Percentiles rank a stretch among this genome's conserved stretches.
These are phyloP conservation scores for Thecocarcelia acutangulata DNA, from an alignment of 2,888 invertebrate species.

Conservation along the genomic window DNA sequence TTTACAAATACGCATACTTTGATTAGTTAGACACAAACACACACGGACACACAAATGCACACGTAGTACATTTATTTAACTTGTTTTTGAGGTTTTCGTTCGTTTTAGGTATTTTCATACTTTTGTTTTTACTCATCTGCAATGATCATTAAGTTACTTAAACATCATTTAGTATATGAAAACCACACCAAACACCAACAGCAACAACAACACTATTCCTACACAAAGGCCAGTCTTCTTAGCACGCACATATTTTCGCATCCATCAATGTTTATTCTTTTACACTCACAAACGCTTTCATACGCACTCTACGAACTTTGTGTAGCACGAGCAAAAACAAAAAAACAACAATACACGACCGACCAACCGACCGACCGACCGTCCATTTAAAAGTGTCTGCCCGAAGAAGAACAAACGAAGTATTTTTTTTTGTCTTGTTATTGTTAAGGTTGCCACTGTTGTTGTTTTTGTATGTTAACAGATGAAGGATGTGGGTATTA, in stretches of 20 bases:
- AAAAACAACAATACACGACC: slow-evolving; percentile 10
- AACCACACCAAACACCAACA: slow-evolving; percentile 15
- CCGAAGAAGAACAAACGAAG: slow-evolving; percentile 51
- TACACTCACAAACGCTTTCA: background rate
- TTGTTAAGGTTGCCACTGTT: slow-evolving; percentile 14
- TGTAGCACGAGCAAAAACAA: slow-evolving; percentile 42
- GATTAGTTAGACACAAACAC: slow-evolving; percentile 4
- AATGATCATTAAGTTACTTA: slow-evolving; percentile 33
- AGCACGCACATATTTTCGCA: slow-evolving; percentile 30
- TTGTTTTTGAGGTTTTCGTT: no score
- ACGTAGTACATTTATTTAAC: background rate
- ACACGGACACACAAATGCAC: background rate
- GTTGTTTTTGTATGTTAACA: slow-evolving; percentile 23
- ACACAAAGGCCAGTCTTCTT: slow-evolving; percentile 48
- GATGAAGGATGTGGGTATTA: slow-evolving; percentile 47
- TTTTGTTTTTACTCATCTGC: background rate
- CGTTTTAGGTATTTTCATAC: background rate
- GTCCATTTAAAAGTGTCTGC: slow-evolving; percentile 33
- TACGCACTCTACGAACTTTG: slow-evolving; percentile 13
- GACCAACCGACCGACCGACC: no score
- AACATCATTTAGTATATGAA: slow-evolving; percentile 37
- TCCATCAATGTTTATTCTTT: slow-evolving; percentile 5
- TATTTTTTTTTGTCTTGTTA: background rate
- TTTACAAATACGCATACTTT: slow-evolving; percentile 32
- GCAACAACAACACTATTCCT: background rate